Percentiles rank a stretch among this genome's conserved stretches.
Evolutionary conservation across 2,113 vertebrate species (phyloP).

Genomic region (Phocoena sinus): DNA sequence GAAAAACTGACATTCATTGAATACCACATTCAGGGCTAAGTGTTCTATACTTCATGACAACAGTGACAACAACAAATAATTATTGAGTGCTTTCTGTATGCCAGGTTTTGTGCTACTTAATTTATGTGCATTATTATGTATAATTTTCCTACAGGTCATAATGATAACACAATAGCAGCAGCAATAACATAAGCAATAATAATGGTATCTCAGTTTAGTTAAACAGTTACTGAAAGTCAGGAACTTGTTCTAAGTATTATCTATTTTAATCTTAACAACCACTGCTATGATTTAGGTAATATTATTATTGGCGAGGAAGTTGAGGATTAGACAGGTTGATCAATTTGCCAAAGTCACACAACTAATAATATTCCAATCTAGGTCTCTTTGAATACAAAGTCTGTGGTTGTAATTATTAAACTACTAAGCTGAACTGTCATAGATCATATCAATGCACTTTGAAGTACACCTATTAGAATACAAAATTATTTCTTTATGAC

Average conservation of each 20-base stretch:
- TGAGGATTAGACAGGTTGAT: neutral
- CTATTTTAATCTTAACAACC: neutral
- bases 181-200: neutral
- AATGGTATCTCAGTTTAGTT: neutral
- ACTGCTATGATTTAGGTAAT: neutral
- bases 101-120: neutral
- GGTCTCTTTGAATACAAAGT: neutral
- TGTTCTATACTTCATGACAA: neutral
- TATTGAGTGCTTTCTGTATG: neutral
- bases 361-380: neutral
- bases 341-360: neutral
- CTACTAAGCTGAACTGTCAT: neutral
- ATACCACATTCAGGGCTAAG: neutral
- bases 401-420: neutral
- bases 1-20: neutral
- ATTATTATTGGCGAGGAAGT: neutral
- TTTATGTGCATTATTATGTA: neutral
- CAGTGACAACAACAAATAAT: neutral
- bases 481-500: neutral
- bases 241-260: neutral
- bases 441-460: neutral
- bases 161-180: neutral
- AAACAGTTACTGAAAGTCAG: neutral
- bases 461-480: neutral
- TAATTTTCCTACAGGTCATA: neutral